These are phyloP conservation scores for Abrostola triplasia DNA, from an alignment of 2,888 invertebrate genomes.

Conservation along the genomic window DNA sequence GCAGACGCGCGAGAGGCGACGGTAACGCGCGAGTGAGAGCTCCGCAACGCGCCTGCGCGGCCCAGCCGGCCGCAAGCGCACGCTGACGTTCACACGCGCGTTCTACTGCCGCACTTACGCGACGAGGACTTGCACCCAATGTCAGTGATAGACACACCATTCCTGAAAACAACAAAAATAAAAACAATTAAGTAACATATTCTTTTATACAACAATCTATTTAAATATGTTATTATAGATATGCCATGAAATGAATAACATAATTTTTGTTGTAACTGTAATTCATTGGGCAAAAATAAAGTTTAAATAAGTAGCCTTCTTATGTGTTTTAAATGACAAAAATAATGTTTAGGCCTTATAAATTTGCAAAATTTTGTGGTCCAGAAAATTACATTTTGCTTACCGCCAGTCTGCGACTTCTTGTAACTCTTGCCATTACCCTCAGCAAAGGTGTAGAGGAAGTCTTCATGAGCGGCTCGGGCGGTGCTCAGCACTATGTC, in stretches of 20 bases:
- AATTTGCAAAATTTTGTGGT: too few species aligned
- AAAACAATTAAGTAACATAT: neutral
- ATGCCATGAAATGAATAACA: neutral
- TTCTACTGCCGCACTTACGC: slow-evolving; percentile 73
- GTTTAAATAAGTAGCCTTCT: too few species aligned
- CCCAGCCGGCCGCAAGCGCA: slow-evolving; percentile 87
- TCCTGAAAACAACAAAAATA: slow-evolving; percentile 75
- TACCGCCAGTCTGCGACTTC: slow-evolving; percentile 87
- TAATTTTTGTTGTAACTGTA: too few species aligned
- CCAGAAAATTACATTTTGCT: slow-evolving; percentile 16
- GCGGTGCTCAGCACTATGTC: slow-evolving; percentile 90
- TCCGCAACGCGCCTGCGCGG: slow-evolving; percentile 82
- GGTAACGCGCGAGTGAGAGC: slow-evolving; percentile 90
- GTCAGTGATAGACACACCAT: slow-evolving; percentile 91
- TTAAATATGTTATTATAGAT: too few species aligned
- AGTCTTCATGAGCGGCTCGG: slow-evolving; percentile 88
- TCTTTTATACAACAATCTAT: too few species aligned
- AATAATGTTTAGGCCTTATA: too few species aligned
- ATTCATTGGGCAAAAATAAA: too few species aligned
- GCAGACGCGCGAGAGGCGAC: slow-evolving; percentile 80
- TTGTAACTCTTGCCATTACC: slow-evolving; percentile 83
- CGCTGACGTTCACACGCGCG: slow-evolving; percentile 81
- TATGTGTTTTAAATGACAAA: too few species aligned
- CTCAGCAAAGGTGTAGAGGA: slow-evolving; percentile 85
- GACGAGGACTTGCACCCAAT: slow-evolving; percentile 81